Percentiles rank a stretch among this genome's conserved stretches.
These are phyloP conservation scores for Gallinago media DNA, from an alignment of 2,113 vertebrate species.

Conservation along the genomic window DNA sequence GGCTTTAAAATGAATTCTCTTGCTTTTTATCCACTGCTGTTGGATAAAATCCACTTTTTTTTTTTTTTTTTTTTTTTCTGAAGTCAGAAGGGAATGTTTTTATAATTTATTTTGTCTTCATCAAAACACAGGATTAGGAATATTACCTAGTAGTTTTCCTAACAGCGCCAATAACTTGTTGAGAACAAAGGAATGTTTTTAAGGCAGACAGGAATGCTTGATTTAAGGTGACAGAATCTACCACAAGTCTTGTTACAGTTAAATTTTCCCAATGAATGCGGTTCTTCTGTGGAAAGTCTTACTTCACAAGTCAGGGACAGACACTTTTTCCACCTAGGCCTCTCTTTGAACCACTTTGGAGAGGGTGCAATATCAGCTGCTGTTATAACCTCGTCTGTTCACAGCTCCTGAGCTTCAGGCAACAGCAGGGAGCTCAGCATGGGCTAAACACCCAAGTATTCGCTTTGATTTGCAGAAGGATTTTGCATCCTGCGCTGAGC, in stretches of 20 bases:
- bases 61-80: not conserved
- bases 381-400: not conserved
- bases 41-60: not conserved
- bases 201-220: not conserved
- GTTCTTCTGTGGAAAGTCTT: not conserved
- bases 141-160: not conserved
- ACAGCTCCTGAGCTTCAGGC: not conserved
- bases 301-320: not conserved
- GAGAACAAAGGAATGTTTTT: not conserved
- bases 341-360: slow-evolving; percentile 16
- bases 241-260: not conserved
- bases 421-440: slow-evolving; percentile 10
- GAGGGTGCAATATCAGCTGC: not conserved
- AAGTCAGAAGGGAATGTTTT: not conserved
- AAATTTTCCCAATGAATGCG: not conserved
- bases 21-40: not conserved
- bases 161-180: not conserved
- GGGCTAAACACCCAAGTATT: slow-evolving; percentile 9
- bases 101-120: not conserved
- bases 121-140: not conserved
- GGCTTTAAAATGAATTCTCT: not conserved
- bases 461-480: not conserved
- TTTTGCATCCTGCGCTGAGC: not conserved
- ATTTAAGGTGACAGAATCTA: not conserved
- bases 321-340: not conserved